A percentile compares a stretch with the other conserved stretches of the same genome.
Conservation (phyloP, 2,888 invertebrate genomes). For the Zhengitettix transpicula region DNA sequence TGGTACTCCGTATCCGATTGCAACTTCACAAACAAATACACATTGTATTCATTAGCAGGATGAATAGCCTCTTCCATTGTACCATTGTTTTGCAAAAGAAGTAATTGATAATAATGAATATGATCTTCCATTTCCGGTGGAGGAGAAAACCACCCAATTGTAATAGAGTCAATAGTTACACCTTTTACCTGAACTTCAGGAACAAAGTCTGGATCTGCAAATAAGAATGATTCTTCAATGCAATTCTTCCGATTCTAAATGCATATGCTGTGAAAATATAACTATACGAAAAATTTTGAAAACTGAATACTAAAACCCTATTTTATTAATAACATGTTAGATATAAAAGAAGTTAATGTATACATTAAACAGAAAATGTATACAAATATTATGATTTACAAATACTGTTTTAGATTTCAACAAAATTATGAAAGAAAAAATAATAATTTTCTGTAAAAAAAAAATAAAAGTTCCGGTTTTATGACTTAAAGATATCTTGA, state of each 20-base stretch:
- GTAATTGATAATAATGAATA: slow-evolving; percentile 59
- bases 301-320: too few species aligned
- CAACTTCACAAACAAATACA: slow-evolving; percentile 63
- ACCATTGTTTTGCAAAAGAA: slow-evolving; percentile 19
- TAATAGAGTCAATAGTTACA: slow-evolving; percentile 52
- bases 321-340: too few species aligned
- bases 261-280: neutral
- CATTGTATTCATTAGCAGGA: slow-evolving; percentile 41
- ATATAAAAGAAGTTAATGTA: too few species aligned
- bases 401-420: too few species aligned
- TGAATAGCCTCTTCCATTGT: slow-evolving; percentile 37
- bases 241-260: neutral
- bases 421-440: too few species aligned
- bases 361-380: too few species aligned
- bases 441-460: too few species aligned
- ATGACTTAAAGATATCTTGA: too few species aligned
- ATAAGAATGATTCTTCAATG: neutral
- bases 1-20: slow-evolving; percentile 64
- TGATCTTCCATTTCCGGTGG: slow-evolving; percentile 44
- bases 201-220: slow-evolving; percentile 53
- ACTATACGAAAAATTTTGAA: neutral
- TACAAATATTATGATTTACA: too few species aligned
- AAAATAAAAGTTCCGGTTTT: too few species aligned
- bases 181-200: slow-evolving; percentile 65
- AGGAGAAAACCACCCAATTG: slow-evolving; percentile 62